Evolutionary conservation across 2,888 invertebrate genomes (phyloP), one percentile per base, ranked within the genome.

Genomic region (Sycophila texana): DNA sequence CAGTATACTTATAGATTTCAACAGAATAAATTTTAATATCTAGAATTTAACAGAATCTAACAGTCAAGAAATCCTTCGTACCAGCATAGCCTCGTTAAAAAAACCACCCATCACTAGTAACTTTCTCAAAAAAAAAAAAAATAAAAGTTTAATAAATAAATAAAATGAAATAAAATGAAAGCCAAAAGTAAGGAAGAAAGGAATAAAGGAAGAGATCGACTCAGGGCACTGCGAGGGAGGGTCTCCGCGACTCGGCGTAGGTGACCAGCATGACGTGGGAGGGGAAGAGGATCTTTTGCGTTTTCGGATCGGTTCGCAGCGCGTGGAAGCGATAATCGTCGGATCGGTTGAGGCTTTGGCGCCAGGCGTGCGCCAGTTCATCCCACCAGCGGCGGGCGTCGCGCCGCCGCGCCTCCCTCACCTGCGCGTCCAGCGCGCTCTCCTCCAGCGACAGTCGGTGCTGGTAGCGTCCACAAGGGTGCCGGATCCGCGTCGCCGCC

Each of bases 351-450:
- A 83, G 68, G 51, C 77, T 72, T 2, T 53, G 14, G 5, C 82
- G 63, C 53, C 79, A 82, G 20, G 86, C 80, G 58, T 83, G 82
- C 3, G 86, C 84, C 0, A 85, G 84, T 39, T 87, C 86, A 26
- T 84, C 85, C 87, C 89, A 87, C 85, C 87, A 86, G 16, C 84
- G 85, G 30, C 86, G 84, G 0, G 82, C 85, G 76, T 87, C 88
- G 5, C 77, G 82, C 47, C 85, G 84, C 10, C 81, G 83, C 1
- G 84, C 83, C 74, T 86, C 84, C 39, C 83, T 81, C 82, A 88
- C 85, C 85, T 86, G 86, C 63, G 74, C 65, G 49, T 75, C 83
- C 61, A 84, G 47, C 12, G 75, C 65, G n/a, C 68, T 79, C 39
- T 87, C 85, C 18, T 85, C 82, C 51, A 83, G 83, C 2, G 74